Base-by-base conservation (phyloP, 2,888 invertebrate species). In the Dendrolimus pini region DNA sequence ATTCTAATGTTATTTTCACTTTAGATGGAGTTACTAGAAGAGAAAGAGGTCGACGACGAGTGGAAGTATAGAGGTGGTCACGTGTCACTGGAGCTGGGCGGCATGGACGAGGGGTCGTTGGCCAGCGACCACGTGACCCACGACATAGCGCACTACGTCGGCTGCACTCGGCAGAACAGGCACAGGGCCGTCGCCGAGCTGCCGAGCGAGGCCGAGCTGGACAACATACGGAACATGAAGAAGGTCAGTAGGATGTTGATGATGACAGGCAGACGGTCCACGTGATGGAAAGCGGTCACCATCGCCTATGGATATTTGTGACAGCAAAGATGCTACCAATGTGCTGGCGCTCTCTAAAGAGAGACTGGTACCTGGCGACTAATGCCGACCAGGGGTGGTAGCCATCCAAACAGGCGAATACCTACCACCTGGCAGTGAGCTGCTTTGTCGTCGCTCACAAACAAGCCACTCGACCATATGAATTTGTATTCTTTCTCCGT, bases 161-260 rank as follows among this genome's bases (percentile, higher is more conserved):
- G 71, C 1, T 65, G 72, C 8, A 74, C 75, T 2, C 66, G 82
- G 58, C 67, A 80, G 1, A 85, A 89, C 0, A 85, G 96, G 53
- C 94, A 95, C 73, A 93, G 91, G 67, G 80, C 92, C 0, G 91
- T 93, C 0, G 80, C 89, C 2, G 91, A 93, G 0, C 58, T 97
- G 59, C 97, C 98, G 0, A 93, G 95, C 1, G 94, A 95, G 69
- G 96, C 97, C 12, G 95, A 98, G 67, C 83, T 99, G 52, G 93
- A 95, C 68, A 94, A 94, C 52, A 94, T 96, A 47, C 98, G 98
- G 85, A 94, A 96, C 69, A 97, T 96, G 82, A 99, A 99, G 82
- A 95, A 96, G 91, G 96, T 96, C 75, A 65, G 41, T 58, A 18
- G 18, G 2, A 18, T 3, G 18, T 0, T 18, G 18, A 18, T 14